A percentile compares a stretch with the other conserved stretches of the same genome.
Conservation (phyloP, 2,113 vertebrate genomes). For the Anser brachyrhynchus region DNA sequence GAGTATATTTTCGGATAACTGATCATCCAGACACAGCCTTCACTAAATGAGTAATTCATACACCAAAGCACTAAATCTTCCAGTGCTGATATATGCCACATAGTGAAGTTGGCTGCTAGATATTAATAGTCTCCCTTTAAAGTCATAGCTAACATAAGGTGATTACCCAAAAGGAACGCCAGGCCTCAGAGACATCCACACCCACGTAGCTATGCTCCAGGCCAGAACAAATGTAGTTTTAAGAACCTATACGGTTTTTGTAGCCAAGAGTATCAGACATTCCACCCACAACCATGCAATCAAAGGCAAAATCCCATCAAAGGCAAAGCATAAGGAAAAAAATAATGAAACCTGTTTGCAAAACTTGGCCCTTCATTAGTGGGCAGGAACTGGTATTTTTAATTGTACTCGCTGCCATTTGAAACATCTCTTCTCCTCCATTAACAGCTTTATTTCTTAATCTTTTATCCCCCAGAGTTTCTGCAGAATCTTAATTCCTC, state of each 20-base stretch:
- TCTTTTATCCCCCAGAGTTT: background rate
- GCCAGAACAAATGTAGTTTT: conserved; percentile 45
- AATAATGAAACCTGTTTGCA: conserved; percentile 33
- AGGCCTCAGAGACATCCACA: conserved; percentile 35
- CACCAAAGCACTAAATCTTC: background rate
- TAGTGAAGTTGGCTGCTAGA: background rate
- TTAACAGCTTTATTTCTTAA: conserved; percentile 8
- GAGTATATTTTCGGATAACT: background rate
- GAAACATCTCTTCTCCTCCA: background rate
- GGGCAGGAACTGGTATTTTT: conserved; percentile 17
- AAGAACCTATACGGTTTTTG: background rate
- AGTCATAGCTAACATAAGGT: background rate
- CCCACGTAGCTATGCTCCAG: background rate
- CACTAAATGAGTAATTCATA: background rate
- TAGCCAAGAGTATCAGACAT: conserved; percentile 30
- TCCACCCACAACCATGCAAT: conserved; percentile 53
- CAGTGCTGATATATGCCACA: background rate
- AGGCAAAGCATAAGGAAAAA: background rate
- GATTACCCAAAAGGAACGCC: background rate
- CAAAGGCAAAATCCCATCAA: conserved; percentile 52
- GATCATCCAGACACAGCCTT: background rate
- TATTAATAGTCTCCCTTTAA: background rate
- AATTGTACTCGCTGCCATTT: background rate
- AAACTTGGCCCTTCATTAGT: conserved; percentile 18
- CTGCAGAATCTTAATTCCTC: background rate